Conservation (phyloP, 2,888 invertebrate genomes). For the Thera obeliscata region DNA sequence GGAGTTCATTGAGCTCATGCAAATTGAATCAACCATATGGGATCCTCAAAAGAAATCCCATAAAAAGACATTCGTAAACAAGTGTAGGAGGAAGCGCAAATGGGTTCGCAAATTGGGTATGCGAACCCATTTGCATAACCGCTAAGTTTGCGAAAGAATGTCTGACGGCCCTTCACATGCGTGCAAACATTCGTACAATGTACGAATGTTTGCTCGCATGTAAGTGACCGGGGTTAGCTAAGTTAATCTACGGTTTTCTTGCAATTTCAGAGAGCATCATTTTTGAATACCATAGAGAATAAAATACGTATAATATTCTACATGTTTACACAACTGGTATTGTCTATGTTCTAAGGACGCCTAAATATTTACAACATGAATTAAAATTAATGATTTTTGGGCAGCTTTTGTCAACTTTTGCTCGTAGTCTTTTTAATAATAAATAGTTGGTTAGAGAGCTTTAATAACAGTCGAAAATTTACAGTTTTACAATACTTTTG, state of each 20-base stretch:
- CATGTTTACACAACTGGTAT: conserved; percentile 44
- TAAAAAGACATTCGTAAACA: no score
- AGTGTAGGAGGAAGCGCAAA: no score
- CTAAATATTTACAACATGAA: conserved; percentile 25
- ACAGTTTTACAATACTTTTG: not conserved
- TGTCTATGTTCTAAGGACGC: conserved; percentile 42
- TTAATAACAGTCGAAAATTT: not conserved
- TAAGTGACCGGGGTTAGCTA: no score
- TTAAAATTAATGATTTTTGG: conserved; percentile 16
- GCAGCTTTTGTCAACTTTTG: conserved; percentile 27
- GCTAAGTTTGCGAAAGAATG: no score
- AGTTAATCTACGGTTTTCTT: not conserved
- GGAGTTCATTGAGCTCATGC: no score
- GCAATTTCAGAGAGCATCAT: conserved; percentile 36
- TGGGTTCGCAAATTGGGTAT: no score
- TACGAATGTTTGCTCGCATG: no score
- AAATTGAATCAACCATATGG: no score
- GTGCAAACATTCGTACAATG: no score
- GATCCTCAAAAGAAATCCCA: no score
- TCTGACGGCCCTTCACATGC: no score
- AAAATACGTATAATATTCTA: conserved; percentile 27
- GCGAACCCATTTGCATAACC: no score
- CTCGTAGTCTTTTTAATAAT: conserved; percentile 34
- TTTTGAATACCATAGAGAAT: conserved; percentile 29
- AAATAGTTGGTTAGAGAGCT: conserved; percentile 38